phyloP scores from a whole-genome alignment of 2,113 vertebrate genomes.

The Cyanistes caeruleus region DNA sequence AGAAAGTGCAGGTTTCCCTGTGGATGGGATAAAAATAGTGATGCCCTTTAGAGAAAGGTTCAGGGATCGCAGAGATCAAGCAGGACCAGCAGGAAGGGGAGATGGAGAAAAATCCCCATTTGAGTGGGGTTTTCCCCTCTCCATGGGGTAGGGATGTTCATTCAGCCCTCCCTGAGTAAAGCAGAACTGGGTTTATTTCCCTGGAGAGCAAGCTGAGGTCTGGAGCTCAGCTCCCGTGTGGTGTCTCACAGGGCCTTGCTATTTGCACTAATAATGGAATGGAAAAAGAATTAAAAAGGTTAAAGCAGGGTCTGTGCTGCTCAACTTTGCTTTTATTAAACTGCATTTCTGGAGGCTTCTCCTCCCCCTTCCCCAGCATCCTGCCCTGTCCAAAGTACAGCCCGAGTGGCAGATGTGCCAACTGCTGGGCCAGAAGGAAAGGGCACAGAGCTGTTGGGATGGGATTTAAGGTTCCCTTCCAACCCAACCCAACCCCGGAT shows the following conservation, averaged over 20 bases:
- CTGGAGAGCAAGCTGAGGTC: neutral
- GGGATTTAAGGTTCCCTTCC: neutral
- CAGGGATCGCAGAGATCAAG: neutral
- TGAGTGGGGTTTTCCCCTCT: neutral
- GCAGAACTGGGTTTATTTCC: slow-evolving; percentile 25
- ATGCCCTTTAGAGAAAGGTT: neutral
- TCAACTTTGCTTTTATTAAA: neutral
- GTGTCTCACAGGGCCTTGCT: neutral
- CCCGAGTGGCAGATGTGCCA: rapidly evolving
- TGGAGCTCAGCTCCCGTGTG: neutral
- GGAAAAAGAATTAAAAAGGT: slow-evolving; percentile 16
- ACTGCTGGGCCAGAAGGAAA: neutral
- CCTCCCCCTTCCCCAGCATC: neutral
- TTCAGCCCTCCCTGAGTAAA: neutral
- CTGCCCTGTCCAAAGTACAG: neutral
- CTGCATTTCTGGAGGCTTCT: neutral
- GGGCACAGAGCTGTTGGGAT: neutral
- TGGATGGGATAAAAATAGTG: neutral
- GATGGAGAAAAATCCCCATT: neutral
- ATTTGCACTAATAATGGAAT: slow-evolving; percentile 38
- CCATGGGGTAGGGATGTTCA: neutral
- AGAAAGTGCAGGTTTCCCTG: neutral
- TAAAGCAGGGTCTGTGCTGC: neutral
- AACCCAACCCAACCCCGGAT: neutral
- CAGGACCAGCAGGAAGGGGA: neutral